These are phyloP conservation scores for Elegia similella DNA, from an alignment of 2,888 invertebrate genomes.

Conservation along the genomic window DNA sequence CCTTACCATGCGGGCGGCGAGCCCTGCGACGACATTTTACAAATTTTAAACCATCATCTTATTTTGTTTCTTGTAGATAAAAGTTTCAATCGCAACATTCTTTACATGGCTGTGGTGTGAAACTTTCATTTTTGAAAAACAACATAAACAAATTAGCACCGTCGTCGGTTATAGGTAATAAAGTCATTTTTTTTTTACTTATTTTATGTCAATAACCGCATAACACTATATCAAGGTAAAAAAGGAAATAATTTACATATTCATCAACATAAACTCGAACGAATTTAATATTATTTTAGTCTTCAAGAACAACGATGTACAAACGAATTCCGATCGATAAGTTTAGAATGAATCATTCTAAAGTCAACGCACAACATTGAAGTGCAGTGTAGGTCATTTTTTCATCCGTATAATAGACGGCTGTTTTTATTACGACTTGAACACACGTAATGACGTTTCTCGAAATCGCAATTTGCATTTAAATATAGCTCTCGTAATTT, in stretches of 20 bases:
- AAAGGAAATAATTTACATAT: constrained; percentile 1
- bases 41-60: constrained; percentile 71
- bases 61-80: constrained; percentile 35
- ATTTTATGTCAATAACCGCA: constrained; percentile 8
- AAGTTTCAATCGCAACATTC: background rate
- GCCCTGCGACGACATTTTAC: constrained; percentile 73
- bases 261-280: background rate
- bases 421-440: constrained; percentile 7
- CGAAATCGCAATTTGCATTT: constrained; percentile 11
- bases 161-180: background rate
- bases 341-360: constrained; percentile 9
- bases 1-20: constrained; percentile 78
- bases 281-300: background rate
- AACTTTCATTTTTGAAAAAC: background rate
- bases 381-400: constrained; percentile 12
- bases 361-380: constrained; percentile 4
- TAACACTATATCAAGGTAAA: background rate
- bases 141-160: background rate
- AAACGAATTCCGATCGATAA: background rate
- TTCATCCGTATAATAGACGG: background rate
- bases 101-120: background rate
- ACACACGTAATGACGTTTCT: background rate
- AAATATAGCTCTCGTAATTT: constrained; percentile 2
- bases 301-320: background rate
- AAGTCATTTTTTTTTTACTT: background rate